Conservation (phyloP, 2,797 vertebrate species). For the Hirundo rustica region DNA sequence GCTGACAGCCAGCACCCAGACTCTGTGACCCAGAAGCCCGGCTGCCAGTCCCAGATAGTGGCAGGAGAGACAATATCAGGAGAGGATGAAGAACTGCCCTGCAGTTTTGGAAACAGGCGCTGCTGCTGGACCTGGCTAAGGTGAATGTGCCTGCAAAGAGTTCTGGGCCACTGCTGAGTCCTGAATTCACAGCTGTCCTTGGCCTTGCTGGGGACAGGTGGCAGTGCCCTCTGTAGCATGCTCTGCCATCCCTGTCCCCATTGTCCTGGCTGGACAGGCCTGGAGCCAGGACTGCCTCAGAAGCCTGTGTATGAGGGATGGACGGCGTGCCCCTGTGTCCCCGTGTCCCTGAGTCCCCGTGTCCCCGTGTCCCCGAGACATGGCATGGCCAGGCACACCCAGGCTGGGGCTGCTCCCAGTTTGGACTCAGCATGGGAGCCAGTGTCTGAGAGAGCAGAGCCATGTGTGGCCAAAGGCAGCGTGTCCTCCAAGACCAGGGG, state of each 20-base stretch:
- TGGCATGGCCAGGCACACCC: neutral
- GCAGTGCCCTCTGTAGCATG: neutral
- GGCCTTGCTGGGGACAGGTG: neutral
- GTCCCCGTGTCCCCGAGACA: neutral
- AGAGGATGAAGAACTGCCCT: neutral
- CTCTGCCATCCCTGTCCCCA: neutral
- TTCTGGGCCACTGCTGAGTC: neutral
- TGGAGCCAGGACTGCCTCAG: neutral
- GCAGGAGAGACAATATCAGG: neutral
- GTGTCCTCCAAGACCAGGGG: neutral
- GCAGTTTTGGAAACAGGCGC: neutral
- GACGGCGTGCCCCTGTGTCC: neutral
- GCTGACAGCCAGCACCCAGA: conserved; percentile 48
- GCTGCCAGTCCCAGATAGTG: neutral
- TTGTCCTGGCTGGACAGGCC: neutral
- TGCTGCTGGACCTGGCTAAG: neutral
- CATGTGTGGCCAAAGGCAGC: neutral
- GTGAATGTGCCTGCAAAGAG: neutral
- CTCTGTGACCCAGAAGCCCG: neutral
- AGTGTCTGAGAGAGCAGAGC: neutral
- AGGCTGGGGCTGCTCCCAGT: neutral
- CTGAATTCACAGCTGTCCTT: neutral
- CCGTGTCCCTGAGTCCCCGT: no score
- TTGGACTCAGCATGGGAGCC: neutral
- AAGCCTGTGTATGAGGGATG: rapidly evolving